Evolutionary conservation across 2,888 invertebrate genomes (phyloP), one percentile per base, ranked within the genome.

Genomic region (Phoenoteleia sp.): DNA sequence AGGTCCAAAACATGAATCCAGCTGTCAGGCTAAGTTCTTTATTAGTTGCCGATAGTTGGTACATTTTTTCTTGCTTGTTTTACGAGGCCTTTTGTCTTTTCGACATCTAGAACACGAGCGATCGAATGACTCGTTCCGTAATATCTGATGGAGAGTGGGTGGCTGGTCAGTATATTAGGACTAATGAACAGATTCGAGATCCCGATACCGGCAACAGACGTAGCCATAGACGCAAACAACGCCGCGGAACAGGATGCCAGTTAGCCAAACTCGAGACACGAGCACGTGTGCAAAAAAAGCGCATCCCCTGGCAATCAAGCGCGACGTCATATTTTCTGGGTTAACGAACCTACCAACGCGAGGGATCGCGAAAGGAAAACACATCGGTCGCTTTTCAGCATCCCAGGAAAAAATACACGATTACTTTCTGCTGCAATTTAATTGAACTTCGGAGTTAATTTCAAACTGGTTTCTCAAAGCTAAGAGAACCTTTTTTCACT

Each of bases 101-200:
- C 71, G 85, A 82, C 81, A 69, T 88, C 84, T 81, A 81, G 42
- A 87, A 87, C 86, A 81, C 81, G 83, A 80, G 76, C 86, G 84
- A 79, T 87, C 84, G 87, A 89, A 88, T 89, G 90, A 84, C 84
- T 81, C 66, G 79, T 87, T 81, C 71, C 21, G 85, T 82, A 88
- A 88, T 88, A 89, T 90, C 89, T 87, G 89, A 87, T 90, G 87
- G 88, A 87, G 91, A 81, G 88, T 88, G 91, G 90, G 89, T 90
- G 90, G 89, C 86, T 89, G 88, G 82, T 87, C 87, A 88, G 89
- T 90, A 90, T 91, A 92, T 92, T 92, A 91, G 89, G 89, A 91
- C 91, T 92, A 91, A 91, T 91, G 91, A 92, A 91, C 88, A 89
- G 92, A 92, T 92, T 87, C 88, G 87, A 88, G 87, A 80, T 81